A percentile compares a stretch with the other conserved stretches of the same genome.
Evolutionary conservation across 2,797 vertebrate genomes (phyloP).

Genomic region (Parotocinclus haroldoi): DNA sequence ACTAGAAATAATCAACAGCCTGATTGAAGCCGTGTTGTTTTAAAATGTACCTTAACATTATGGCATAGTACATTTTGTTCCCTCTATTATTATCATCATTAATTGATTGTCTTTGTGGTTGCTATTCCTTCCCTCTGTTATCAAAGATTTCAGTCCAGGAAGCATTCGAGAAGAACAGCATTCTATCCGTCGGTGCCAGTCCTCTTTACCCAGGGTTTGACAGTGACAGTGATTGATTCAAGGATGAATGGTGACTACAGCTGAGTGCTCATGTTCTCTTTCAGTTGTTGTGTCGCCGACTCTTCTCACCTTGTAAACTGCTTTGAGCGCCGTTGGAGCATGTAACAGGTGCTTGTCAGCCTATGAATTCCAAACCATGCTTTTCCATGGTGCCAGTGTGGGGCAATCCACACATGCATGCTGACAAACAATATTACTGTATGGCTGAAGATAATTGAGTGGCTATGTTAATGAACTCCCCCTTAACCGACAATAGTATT

Average conservation of each 20-base stretch:
- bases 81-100: background rate
- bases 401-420: background rate
- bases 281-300: conserved; percentile 69
- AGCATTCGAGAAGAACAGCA: conserved; percentile 55
- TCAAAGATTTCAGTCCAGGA: background rate
- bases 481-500: background rate
- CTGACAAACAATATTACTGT: background rate
- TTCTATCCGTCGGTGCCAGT: conserved; percentile 57
- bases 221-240: conserved; percentile 69
- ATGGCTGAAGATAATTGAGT: background rate
- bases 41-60: background rate
- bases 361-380: conserved; percentile 31
- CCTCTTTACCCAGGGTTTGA: conserved; percentile 69
- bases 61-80: background rate
- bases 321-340: conserved; percentile 51
- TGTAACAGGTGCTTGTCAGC: conserved; percentile 64
- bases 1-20: background rate
- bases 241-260: conserved; percentile 75
- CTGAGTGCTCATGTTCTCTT: conserved; percentile 70
- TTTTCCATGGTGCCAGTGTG: conserved; percentile 45
- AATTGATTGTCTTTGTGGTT: background rate
- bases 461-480: background rate
- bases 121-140: background rate
- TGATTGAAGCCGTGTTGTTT: background rate
- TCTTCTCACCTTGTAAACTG: conserved; percentile 79